Percentiles rank a stretch among this genome's conserved stretches.
phyloP scores from a whole-genome alignment of 2,888 invertebrate genomes.

The Andricus quercusramuli region DNA sequence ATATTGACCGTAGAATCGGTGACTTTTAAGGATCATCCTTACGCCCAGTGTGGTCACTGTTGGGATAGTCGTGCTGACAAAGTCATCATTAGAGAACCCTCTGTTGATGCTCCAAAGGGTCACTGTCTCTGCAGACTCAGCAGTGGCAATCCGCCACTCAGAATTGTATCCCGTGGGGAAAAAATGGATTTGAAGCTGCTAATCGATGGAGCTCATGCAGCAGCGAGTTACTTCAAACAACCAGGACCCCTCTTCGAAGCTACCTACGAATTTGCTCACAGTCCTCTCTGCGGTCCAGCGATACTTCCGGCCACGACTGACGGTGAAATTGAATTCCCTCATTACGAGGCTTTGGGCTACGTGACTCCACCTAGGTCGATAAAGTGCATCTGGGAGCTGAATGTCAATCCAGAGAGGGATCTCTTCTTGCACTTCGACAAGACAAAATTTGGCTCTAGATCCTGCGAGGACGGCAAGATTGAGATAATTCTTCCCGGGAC shows the following conservation, averaged over 20 bases:
- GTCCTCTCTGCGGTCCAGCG: slow-evolving; percentile 92
- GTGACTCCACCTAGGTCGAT: slow-evolving; percentile 77
- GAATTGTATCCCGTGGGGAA: slow-evolving; percentile 89
- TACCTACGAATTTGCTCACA: slow-evolving; percentile 93
- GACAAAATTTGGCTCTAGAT: slow-evolving; percentile 90
- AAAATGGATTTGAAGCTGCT: slow-evolving; percentile 89
- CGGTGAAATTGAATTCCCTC: slow-evolving; percentile 93
- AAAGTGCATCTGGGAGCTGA: slow-evolving; percentile 90
- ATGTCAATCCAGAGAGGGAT: slow-evolving; percentile 90
- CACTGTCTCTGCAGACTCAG: slow-evolving; percentile 84
- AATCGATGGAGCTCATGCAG: slow-evolving; percentile 91
- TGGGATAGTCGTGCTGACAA: slow-evolving; percentile 93
- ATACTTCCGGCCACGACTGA: slow-evolving; percentile 89
- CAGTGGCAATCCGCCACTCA: slow-evolving; percentile 83
- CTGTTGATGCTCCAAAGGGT: slow-evolving; percentile 85
- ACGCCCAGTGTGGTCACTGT: slow-evolving; percentile 88
- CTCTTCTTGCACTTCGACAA: slow-evolving; percentile 93
- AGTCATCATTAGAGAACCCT: slow-evolving; percentile 87
- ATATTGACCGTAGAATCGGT: slow-evolving; percentile 88
- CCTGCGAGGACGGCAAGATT: slow-evolving; percentile 92
- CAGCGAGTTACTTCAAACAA: slow-evolving; percentile 93
- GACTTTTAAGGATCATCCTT: slow-evolving; percentile 84
- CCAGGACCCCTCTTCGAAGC: slow-evolving; percentile 91
- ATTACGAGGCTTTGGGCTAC: slow-evolving; percentile 87
- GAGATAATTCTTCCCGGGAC: slow-evolving; percentile 89